Conservation (phyloP, 2,888 invertebrate genomes). For the Agrochola circellaris region DNA sequence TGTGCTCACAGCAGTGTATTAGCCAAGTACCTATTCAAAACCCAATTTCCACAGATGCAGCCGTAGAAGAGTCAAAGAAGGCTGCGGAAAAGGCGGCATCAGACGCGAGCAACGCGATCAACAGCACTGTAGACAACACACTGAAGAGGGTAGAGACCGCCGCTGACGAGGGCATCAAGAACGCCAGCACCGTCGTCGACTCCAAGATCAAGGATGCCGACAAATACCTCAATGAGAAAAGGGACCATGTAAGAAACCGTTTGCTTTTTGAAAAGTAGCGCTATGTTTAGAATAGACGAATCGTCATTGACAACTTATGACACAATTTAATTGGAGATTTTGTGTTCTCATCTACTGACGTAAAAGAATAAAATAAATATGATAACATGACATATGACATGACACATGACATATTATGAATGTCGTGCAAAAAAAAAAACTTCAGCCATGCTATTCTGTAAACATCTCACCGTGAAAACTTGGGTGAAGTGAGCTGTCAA, state of each 20-base stretch:
- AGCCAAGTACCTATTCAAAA: constrained; percentile 1
- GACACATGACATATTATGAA: background rate
- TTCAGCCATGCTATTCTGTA: too few species aligned
- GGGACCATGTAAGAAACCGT: constrained; percentile 82
- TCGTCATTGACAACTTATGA: background rate
- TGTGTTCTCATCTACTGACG: background rate
- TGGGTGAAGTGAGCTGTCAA: too few species aligned
- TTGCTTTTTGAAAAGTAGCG: background rate
- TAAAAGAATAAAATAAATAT: constrained; percentile 4
- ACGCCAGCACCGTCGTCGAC: constrained; percentile 90
- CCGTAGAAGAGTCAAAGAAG: constrained; percentile 88
- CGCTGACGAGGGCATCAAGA: constrained; percentile 90
- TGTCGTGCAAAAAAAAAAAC: background rate
- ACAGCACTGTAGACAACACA: constrained; percentile 85
- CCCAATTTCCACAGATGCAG: constrained; percentile 75
- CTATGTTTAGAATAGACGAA: background rate
- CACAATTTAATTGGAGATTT: background rate
- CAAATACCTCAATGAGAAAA: constrained; percentile 91
- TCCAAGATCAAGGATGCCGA: constrained; percentile 92
- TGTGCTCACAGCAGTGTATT: background rate
- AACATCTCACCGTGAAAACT: too few species aligned
- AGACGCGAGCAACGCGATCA: constrained; percentile 86
- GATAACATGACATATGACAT: too few species aligned
- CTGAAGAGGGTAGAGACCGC: constrained; percentile 85
- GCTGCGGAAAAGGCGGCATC: constrained; percentile 88